Evolutionary conservation across 2,888 invertebrate species (phyloP), one percentile per base, ranked within the genome.

Genomic region (Anodontia alba): DNA sequence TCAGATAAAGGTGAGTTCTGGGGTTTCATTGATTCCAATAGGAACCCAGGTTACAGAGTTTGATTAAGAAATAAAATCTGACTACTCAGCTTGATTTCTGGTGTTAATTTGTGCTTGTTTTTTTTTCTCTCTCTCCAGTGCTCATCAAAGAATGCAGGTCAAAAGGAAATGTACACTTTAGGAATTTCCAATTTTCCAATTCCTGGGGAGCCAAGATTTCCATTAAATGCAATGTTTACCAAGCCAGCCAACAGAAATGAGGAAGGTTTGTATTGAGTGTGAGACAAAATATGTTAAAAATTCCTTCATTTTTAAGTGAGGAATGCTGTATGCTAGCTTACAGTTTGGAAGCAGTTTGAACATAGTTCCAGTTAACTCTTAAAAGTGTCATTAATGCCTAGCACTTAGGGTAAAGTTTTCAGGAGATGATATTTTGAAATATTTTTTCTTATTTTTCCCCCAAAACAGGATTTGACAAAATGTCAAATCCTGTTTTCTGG

Each of bases 161-260:
- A 96, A 89, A 98, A 98, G 93, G 99, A 99, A 94, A 98, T 99
- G 98, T 98, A 98, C 93, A 97, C 98, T 83, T 95, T 99, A 90
- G 99, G 99, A 0, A 97, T 99, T 91, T 90, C 91, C 0, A 97
- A 97, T 93, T 98, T 99, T 95, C 98, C 99, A 93, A 97, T 99
- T 91, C 99, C 99, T 8, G 99, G 99, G 15, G 99, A 99, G 88
- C 93, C 96, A 20, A 97, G 97, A 0, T 99, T 99, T 94, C 99
- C 99, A 0, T 95, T 99, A 23, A 99, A 99, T 95, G 97, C 98
- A 17, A 98, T 99, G 73, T 99, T 98, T 95, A 97, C 97, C 0
- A 98, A 97, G 93, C 99, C 99, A 26, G 95, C 96, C 20, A 96
- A 95, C 89, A 95, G 96, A 26, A 95, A 96, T 74, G 99, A 99